Evolutionary conservation across 1,140 invertebrate genomes (phyloP).

Genomic region (Diabrotica virgifera): DNA sequence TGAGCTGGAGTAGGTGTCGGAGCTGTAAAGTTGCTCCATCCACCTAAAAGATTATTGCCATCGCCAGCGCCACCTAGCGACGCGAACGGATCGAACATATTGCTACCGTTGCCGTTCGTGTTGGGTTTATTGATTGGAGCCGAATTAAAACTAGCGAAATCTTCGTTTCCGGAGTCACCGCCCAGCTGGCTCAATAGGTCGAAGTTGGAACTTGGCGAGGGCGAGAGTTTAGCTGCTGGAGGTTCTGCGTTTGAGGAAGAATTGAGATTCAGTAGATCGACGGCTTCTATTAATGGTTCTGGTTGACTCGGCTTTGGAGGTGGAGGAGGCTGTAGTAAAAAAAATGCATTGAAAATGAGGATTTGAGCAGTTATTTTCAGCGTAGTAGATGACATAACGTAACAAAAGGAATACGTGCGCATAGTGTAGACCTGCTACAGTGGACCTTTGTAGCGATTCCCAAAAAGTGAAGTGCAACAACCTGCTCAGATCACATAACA

Average conservation of each 20-base stretch:
- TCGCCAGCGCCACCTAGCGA: slow-evolving; percentile 29
- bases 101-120: slow-evolving; percentile 16
- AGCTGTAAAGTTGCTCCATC: slow-evolving; percentile 35
- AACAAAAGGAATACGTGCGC: too few species aligned
- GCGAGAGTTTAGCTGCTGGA: slow-evolving; percentile 32
- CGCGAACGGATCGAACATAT: slow-evolving; percentile 48
- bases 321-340: too few species aligned
- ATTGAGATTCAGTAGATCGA: slow-evolving; percentile 56
- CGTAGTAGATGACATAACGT: too few species aligned
- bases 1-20: slow-evolving; percentile 14
- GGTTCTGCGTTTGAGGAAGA: slow-evolving; percentile 26
- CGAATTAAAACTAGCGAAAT: slow-evolving; percentile 31
- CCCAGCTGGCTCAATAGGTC: slow-evolving; percentile 63
- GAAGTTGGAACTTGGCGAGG: slow-evolving; percentile 52
- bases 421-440: too few species aligned
- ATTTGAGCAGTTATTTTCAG: too few species aligned
- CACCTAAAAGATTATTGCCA: slow-evolving; percentile 33
- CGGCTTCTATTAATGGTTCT: slow-evolving; percentile 39
- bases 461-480: too few species aligned
- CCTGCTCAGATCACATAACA: too few species aligned
- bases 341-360: too few species aligned
- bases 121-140: slow-evolving; percentile 15
- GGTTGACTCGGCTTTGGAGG: neutral
- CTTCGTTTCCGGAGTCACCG: slow-evolving; percentile 21
- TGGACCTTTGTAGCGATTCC: too few species aligned